These are phyloP conservation scores for Bombus picipes DNA, from an alignment of 1,140 invertebrate species.

Conservation along the genomic window DNA sequence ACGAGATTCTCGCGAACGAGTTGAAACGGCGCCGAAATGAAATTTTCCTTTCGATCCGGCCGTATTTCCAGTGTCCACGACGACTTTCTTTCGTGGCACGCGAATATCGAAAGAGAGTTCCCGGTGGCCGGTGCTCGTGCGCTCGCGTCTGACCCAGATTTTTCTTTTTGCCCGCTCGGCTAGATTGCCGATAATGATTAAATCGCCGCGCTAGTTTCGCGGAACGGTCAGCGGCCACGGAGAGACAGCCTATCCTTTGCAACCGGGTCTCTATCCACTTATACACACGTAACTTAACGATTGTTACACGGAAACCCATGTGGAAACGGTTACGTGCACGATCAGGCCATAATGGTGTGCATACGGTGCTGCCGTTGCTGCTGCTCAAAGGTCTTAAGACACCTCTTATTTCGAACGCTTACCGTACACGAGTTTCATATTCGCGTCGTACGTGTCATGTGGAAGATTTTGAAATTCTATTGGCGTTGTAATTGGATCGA, in stretches of 20 bases:
- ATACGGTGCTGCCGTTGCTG: background rate
- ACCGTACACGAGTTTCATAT: no score
- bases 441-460: no score
- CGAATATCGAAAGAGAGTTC: conserved; percentile 39
- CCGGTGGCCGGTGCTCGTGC: background rate
- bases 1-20: no score
- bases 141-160: conserved; percentile 55
- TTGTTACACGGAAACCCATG: conserved; percentile 15
- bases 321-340: conserved; percentile 3
- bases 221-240: conserved; percentile 48
- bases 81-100: conserved; percentile 20
- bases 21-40: background rate
- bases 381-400: background rate
- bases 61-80: background rate
- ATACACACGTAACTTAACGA: conserved; percentile 26
- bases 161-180: conserved; percentile 56
- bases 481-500: no score
- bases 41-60: background rate
- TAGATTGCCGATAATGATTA: conserved; percentile 65
- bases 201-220: conserved; percentile 59
- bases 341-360: background rate
- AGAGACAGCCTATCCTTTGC: conserved; percentile 50
- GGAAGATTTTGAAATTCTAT: no score
- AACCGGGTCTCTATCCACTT: conserved; percentile 1
- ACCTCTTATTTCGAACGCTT: no score